Evolutionary conservation across 2,113 vertebrate species (phyloP).

Genomic region (Notarius lentiginosus): DNA sequence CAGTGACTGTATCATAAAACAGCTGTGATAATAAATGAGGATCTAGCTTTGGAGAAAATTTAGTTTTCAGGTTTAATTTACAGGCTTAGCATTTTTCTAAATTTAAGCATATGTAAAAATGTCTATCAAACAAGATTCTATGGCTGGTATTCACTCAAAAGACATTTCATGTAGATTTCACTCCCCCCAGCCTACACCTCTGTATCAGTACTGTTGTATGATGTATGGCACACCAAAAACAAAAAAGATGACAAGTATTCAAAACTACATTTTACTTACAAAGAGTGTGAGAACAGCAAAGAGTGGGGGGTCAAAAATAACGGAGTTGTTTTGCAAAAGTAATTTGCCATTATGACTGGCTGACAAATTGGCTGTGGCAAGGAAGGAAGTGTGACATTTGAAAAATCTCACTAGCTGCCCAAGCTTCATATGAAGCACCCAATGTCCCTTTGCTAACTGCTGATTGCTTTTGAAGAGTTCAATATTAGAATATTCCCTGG

Average conservation of each 20-base stretch:
- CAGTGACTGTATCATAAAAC: no score
- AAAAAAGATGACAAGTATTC: not conserved
- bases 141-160: not conserved
- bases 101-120: not conserved
- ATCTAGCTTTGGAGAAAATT: not conserved
- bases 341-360: slow-evolving; percentile 46
- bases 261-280: not conserved
- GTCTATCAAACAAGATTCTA: not conserved
- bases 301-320: not conserved
- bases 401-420: slow-evolving; percentile 29
- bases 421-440: slow-evolving; percentile 21
- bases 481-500: slow-evolving; percentile 13
- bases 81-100: not conserved
- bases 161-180: not conserved
- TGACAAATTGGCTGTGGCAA: slow-evolving; percentile 10
- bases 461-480: slow-evolving; percentile 30
- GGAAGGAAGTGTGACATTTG: slow-evolving; percentile 44
- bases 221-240: no score
- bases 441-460: slow-evolving; percentile 14
- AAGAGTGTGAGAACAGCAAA: not conserved
- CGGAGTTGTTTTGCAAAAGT: slow-evolving; percentile 29
- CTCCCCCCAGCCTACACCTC: not conserved
- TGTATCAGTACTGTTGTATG: not conserved
- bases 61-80: not conserved
- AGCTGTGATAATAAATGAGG: not conserved